Base-by-base conservation (phyloP, 1,140 invertebrate species). In the Odontomachus brunneus region DNA sequence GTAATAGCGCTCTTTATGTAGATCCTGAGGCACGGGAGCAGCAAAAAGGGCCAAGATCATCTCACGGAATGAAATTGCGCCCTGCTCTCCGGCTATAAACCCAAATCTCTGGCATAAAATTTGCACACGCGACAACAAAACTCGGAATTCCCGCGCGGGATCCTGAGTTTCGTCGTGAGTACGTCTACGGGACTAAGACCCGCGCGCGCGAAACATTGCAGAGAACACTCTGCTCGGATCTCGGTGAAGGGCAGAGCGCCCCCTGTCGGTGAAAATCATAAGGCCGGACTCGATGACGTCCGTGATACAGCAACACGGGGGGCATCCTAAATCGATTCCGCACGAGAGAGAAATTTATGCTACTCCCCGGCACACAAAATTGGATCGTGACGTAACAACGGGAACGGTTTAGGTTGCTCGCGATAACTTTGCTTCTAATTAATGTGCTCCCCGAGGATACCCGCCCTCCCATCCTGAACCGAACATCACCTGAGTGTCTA, bases 401-500 rank as follows among this genome's bases (percentile, higher is more conserved):
- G 44, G 49, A 81, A 51, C 73, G 85, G 67, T 81, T 87, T 87
- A 84, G 74, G 82, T 86, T 87, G 85, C 82, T 74, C 55, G 73
- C 29, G 49, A 83, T n/a, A 66, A 80, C 44, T 80, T 84, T 81
- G 82, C 82, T 84, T 84, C 63, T 51, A 78, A 83, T 78, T 83
- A 53, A 17, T 72, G n/a, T 74, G 33, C 29, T 53, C 72, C 55
- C 65, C 19, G 44, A 84, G 44, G 26, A 29, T n/a, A 48, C 60
- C 66, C 17, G 17, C 29, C 71, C 65, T 49, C 69, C 48, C 19
- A 66, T 63, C 48, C 49, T 65, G 48, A 71, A 29, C 63, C 55
- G 73, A 71, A 88, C 75, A 88, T 72, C 72, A 88, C 82, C 73
- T 87, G 55, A 83, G 83, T 88, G 86, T 88, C 83, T 89, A 90